These are phyloP conservation scores for Pentalonia nigronervosa DNA, from an alignment of 1,140 invertebrate species.

Conservation along the genomic window DNA sequence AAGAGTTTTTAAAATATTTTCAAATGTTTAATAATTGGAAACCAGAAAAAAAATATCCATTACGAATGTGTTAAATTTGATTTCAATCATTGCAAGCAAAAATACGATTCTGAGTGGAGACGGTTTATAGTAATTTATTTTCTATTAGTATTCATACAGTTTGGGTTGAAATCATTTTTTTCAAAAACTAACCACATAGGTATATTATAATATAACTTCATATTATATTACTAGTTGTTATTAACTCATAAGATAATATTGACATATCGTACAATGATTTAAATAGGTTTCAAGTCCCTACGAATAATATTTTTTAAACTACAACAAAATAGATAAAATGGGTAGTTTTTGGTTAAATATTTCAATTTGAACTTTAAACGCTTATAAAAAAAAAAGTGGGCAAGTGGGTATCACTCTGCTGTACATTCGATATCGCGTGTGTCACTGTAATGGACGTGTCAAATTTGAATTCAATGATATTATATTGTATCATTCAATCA, in stretches of 20 bases:
- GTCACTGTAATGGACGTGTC: too few relatives aligned
- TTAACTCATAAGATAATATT: background rate
- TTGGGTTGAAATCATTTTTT: background rate
- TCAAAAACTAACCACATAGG: background rate
- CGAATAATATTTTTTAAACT: background rate
- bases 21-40: background rate
- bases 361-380: background rate
- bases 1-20: background rate
- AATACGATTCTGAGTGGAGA: too few relatives aligned
- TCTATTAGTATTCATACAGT: too few relatives aligned
- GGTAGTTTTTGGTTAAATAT: background rate
- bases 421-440: too few relatives aligned
- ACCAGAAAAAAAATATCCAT: background rate
- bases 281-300: background rate
- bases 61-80: too few relatives aligned
- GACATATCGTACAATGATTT: background rate
- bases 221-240: background rate
- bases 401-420: too few relatives aligned
- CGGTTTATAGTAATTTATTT: too few relatives aligned
- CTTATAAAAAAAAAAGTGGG: background rate
- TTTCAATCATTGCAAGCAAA: too few relatives aligned
- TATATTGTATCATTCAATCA: too few relatives aligned
- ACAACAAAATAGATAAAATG: background rate
- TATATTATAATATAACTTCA: background rate
- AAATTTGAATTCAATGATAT: too few relatives aligned